Evolutionary conservation across 2,888 invertebrate species (phyloP), one percentile per base, ranked within the genome.

Genomic region (Nymphalis urticae): DNA sequence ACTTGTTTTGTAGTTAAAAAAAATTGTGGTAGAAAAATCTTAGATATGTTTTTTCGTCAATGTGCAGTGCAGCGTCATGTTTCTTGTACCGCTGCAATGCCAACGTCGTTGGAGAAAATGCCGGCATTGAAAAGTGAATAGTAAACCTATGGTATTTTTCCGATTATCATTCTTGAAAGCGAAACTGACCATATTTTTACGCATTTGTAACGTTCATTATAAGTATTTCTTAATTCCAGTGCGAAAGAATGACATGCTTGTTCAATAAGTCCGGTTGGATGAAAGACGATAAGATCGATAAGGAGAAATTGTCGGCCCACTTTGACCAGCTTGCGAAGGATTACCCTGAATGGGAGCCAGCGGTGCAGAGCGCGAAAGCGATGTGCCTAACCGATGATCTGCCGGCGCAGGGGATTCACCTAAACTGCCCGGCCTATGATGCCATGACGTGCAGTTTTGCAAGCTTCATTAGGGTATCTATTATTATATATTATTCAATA

Each of bases 381-480:
- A 66, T 62, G 1, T 90, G 90, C 54, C 60, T 89, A 21, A 76
- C 75, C 13, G 27, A 59, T 0, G 80, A 81, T 0, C 61, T 90
- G 58, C 82, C 77, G 0, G 62, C 87, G 0, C 89, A 87, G 62
- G 88, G 90, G 0, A 59, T 76, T 2, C 67, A 73, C n/a, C 59
- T 84, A 2, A 79, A 85, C 73, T 90, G 90, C 48, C 87, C 89
- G 0, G 82, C 86, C 0, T 89, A 82, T 72, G 90, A 90, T 56
- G 73, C 86, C 48, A 73, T 83, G 64, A 79, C 82, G 42, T 90
- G 90, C 72, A 68, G 77, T 0, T 65, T 83, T 1, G 72, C 78
- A 0, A 80, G 77, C 24, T 88, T 89, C 59, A 76, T 88, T 36
- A 85, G 76, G 84, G 90, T 90, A 72, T 72, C 75, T 70, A 36